Evolutionary conservation across 2,888 invertebrate species (phyloP), one percentile per base, ranked within the genome.

Genomic region (Dynastes maya): DNA sequence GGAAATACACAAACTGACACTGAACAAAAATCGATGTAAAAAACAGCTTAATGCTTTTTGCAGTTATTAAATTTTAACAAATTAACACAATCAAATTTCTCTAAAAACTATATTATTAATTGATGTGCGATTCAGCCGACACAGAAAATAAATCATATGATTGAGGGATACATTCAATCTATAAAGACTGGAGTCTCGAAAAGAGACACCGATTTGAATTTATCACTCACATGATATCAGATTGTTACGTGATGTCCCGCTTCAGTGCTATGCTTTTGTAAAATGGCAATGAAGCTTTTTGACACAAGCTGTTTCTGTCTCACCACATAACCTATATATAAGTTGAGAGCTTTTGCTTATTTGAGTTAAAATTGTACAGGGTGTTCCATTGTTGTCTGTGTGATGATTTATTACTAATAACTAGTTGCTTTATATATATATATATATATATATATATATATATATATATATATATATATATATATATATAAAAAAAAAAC

Each of bases 71-170:
- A 63, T 61, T 29, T 70, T 76, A 51, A 79, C 76, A 55, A 76
- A 77, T 55, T 58, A 65, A 64, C 58, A 58, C 16, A 16, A 32
- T 40, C 37, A 72, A 58, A 72, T 22, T 6, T 27, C n/a, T 65
- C 27, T 72, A 72, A 22, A 65, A 8, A 53, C 32, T 51, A 27
- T 49, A 76, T 70, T 76, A n/a, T 49, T 22, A 49, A 49, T 27
- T 49, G 51, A 68, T 27, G 68, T 49, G 49, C 29, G n/a, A 49
- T 16, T 68, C 45, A 49, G 68, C 68, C 68, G 29, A 68, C 68
- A 77, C 81, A 82, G 82, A 82, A 82, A 82, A 82, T 82, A 82
- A 82, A 82, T 82, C 82, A 82, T 80, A 29, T 40, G 49, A 75
- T 71, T 55, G 81, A 79, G 82, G 81, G 82, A 82, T 82, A 82